Evolutionary conservation across 2,888 invertebrate species (phyloP), one percentile per base, ranked within the genome.

Genomic region (Aelia acuminata): DNA sequence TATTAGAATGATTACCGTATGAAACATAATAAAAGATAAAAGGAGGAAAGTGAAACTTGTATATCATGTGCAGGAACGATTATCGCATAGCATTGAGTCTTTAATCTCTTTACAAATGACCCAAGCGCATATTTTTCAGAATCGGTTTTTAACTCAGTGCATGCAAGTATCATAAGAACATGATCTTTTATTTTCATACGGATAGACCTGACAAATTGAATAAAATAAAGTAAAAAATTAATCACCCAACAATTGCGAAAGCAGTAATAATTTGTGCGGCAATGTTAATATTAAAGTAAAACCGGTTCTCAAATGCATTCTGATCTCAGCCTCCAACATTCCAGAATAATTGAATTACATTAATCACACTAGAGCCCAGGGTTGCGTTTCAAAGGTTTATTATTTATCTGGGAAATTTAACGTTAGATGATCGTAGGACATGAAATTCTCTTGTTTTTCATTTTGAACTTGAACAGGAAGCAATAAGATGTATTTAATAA

Each of bases 311-410:
- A 7, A 35, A 20, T 70, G 63, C 31, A 35, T 70, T 70, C 63
- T 35, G 18, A 35, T 70, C 63, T 20, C 63, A 35, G 31, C 1
- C 7, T 35, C 35, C 63, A 70, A 20, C 31, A 70, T 70, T 70
- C 63, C 63, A 35, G 31, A 70, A 35, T 70, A 70, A 70, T 70
- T 70, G 31, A 70, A 70, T 70, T 70, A 35, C 31, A 70, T 70
- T 70, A 35, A 70, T 70, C 35, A 70, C 63, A 8, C 63, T 15
- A n/a, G 26, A 7, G 35, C 3, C 31, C 7, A 18, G 31, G 7
- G 13, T 70, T 70, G 63, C 63, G 31, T 70, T 70, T 70, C 63
- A 35, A 70, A 18, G 35, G 31, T 0, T 70, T 26, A 20, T 70
- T 70, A 70, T 70, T 70, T 20, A 35, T 35, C 35, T 20, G 31